A percentile compares a stretch with the other conserved stretches of the same genome.
phyloP scores from a whole-genome alignment of 1,140 invertebrate genomes.

The Apis dorsata region DNA sequence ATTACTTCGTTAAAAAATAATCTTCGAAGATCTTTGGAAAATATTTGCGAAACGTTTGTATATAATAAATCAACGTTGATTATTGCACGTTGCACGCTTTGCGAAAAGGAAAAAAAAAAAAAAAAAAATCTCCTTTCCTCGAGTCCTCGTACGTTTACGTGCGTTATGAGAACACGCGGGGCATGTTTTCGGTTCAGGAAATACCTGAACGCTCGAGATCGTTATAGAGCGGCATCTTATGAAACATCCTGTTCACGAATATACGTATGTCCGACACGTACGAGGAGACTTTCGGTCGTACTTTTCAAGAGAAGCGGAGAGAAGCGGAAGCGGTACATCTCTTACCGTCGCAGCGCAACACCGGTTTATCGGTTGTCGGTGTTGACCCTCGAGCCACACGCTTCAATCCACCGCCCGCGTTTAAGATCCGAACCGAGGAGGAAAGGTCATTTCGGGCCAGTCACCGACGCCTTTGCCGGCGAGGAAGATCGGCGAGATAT shows the following conservation, averaged over 20 bases:
- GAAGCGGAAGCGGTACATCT: conserved; percentile 17
- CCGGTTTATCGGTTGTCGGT: background rate
- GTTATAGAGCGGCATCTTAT: conserved; percentile 42
- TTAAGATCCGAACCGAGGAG: conserved; percentile 22
- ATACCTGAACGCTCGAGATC: conserved; percentile 19
- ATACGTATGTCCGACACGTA: conserved; percentile 24
- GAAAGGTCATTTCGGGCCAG: conserved; percentile 49
- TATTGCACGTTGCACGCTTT: background rate
- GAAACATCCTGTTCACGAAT: conserved; percentile 48
- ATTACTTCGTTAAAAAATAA: too few species aligned
- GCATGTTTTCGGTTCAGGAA: conserved; percentile 35
- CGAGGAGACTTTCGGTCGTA: conserved; percentile 27
- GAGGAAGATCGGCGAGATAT: conserved; percentile 43
- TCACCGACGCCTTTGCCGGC: conserved; percentile 44
- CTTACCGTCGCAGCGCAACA: background rate
- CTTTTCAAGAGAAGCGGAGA: background rate
- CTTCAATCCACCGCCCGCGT: conserved; percentile 23
- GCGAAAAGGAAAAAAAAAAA: background rate
- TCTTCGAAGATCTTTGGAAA: too few species aligned
- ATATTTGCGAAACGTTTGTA: too few species aligned
- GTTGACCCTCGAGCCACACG: conserved; percentile 25
- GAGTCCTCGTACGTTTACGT: background rate
- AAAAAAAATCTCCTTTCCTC: background rate
- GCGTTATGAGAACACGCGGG: background rate
- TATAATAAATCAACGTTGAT: background rate